Base-by-base conservation (phyloP, 2,888 invertebrate genomes). In the Cistogaster globosa region DNA sequence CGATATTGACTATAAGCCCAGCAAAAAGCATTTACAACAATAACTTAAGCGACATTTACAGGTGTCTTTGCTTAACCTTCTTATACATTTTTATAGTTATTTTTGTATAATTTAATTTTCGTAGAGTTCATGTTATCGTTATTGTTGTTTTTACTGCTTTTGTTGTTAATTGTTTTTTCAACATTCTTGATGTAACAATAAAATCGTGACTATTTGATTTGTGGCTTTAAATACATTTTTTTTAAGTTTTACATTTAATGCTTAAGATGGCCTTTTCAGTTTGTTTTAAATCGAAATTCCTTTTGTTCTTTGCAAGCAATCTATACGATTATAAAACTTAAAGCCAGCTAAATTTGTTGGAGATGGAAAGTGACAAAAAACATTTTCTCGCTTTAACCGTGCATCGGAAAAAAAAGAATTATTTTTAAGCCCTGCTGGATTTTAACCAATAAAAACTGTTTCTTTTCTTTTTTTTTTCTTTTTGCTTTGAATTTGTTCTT, bases 121-220 rank as follows among this genome's bases (percentile, higher is more conserved):
- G n/a, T 32, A 32, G 14, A 20, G 11, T 32, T 32, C 32, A 8
- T 62, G 38, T 63, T 63, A 7, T 32, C 18, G 53, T 9, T 38
- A 38, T 57, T 63, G 42, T 22, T 58, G 36, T 36, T 20, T 11
- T 38, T 38, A 26, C 32, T 48, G 58, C 22, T 22, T 38, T 57
- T 63, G 48, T 76, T 71, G 58, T 77, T 71, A 60, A 79, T 79
- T 79, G 75, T 53, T 75, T 45, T 58, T 36, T 53, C 82, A 79
- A 74, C 82, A 85, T 85, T 85, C 78, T 65, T 75, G 69, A 55
- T 71, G 82, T 82, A 75, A 85, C 85, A 85, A 62, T 79, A 71
- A 79, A 85, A 82, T 85, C 85, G 85, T 85, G 85, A 85, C 82
- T 79, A 79, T 79, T 75, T 26, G 71, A 51, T 85, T 79, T 69